A percentile compares a stretch with the other conserved stretches of the same genome.
These are phyloP conservation scores for Mechanitis mazaeus DNA, from an alignment of 2,888 invertebrate genomes.

Conservation along the genomic window DNA sequence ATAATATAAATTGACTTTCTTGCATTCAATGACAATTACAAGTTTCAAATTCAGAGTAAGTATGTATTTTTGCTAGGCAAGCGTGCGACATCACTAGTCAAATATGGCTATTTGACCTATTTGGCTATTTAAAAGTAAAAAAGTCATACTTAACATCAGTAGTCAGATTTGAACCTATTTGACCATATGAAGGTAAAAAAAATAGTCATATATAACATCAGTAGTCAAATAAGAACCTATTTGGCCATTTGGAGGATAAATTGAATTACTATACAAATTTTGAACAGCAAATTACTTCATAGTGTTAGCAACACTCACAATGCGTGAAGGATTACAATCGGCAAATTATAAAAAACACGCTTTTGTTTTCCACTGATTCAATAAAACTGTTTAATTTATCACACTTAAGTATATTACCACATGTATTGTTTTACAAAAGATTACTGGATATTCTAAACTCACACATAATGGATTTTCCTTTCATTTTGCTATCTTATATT, in stretches of 20 bases:
- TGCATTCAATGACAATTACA: too few relatives aligned
- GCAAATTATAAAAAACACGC: conserved; percentile 23
- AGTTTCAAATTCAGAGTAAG: too few relatives aligned
- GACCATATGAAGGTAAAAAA: not conserved
- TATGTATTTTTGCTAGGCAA: too few relatives aligned
- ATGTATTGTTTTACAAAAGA: conserved; percentile 17
- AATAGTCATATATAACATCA: not conserved
- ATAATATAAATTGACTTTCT: too few relatives aligned
- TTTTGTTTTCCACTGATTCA: conserved; percentile 27
- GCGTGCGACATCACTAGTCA: too few relatives aligned
- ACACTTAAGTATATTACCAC: conserved; percentile 7
- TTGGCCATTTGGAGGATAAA: not conserved
- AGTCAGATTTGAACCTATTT: too few relatives aligned
- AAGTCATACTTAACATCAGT: too few relatives aligned
- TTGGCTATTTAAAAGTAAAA: not conserved
- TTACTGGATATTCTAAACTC: conserved; percentile 8
- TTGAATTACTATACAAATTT: conserved; percentile 19
- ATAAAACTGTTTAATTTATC: conserved; percentile 23
- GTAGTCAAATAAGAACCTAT: too few relatives aligned
- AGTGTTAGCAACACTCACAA: conserved; percentile 15
- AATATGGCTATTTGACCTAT: too few relatives aligned
- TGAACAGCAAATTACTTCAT: not conserved
- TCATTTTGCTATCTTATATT: not conserved
- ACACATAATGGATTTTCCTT: conserved; percentile 9
- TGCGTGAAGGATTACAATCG: conserved; percentile 28